Percentiles rank a stretch among this genome's conserved stretches.
These are phyloP conservation scores for Parasteatoda tepidariorum DNA, from an alignment of 1,140 invertebrate species.

Conservation along the genomic window DNA sequence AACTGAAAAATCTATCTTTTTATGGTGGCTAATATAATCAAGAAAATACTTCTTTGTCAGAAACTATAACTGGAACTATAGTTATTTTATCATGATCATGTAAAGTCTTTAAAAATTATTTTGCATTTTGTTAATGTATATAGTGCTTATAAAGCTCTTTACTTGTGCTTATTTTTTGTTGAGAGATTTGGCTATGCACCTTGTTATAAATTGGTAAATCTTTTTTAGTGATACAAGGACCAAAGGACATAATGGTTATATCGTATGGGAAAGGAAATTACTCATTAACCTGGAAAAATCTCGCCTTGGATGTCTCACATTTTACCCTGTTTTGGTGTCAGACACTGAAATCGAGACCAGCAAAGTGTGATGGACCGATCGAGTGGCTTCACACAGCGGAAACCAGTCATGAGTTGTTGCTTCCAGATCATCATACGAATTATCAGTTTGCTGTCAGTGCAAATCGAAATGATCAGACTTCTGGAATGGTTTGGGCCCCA, in stretches of 20 bases:
- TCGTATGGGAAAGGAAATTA: conserved; percentile 20
- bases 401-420: neutral
- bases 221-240: conserved; percentile 24
- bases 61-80: no score
- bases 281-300: conserved; percentile 28
- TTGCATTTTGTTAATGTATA: no score
- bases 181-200: no score
- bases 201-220: no score
- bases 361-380: conserved; percentile 16
- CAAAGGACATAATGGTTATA: conserved; percentile 36
- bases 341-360: neutral
- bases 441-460: conserved; percentile 53
- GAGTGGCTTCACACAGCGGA: neutral
- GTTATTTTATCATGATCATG: no score
- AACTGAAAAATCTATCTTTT: no score
- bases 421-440: neutral
- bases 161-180: no score
- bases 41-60: no score
- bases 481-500: conserved; percentile 50
- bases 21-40: no score
- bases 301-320: neutral
- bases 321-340: conserved; percentile 45
- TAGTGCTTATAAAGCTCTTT: no score
- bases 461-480: neutral
- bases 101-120: no score